Conservation (phyloP, 2,888 invertebrate species). For the Hypselothyrea guttata region DNA sequence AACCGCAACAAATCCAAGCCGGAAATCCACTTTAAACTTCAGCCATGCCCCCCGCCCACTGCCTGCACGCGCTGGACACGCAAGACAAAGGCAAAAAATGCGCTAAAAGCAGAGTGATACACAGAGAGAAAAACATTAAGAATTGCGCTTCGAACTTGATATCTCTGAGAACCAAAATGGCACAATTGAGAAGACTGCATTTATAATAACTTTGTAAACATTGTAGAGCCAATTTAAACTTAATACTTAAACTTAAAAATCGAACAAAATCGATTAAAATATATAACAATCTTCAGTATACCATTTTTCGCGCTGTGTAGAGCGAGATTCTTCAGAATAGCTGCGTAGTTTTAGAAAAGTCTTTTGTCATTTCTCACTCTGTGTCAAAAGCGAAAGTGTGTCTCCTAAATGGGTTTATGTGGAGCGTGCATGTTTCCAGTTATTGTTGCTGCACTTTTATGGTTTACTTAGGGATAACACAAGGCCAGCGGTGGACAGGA, state of each 20-base stretch:
- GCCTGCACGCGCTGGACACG: conserved; percentile 70
- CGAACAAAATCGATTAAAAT: no score
- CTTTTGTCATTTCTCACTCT: no score
- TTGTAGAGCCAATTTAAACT: no score
- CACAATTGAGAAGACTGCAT: no score
- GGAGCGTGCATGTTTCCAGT: background rate
- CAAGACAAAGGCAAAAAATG: conserved; percentile 61
- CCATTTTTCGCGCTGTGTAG: no score
- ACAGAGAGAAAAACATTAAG: background rate
- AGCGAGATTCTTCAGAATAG: no score
- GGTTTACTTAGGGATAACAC: conserved; percentile 37
- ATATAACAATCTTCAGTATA: no score
- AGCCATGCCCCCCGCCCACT: conserved; percentile 1
- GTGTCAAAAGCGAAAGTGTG: conserved; percentile 50
- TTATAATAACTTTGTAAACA: no score
- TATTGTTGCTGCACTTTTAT: conserved; percentile 38
- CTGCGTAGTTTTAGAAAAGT: background rate
- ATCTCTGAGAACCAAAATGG: no score
- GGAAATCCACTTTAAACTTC: conserved; percentile 79
- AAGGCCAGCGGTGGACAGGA: no score
- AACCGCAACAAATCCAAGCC: conserved; percentile 73
- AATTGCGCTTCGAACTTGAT: no score
- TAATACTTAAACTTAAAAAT: no score
- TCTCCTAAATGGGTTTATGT: conserved; percentile 47
- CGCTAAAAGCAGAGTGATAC: conserved; percentile 15